phyloP scores from a whole-genome alignment of 1,140 invertebrate species.

The Teleogryllus occipitalis region DNA sequence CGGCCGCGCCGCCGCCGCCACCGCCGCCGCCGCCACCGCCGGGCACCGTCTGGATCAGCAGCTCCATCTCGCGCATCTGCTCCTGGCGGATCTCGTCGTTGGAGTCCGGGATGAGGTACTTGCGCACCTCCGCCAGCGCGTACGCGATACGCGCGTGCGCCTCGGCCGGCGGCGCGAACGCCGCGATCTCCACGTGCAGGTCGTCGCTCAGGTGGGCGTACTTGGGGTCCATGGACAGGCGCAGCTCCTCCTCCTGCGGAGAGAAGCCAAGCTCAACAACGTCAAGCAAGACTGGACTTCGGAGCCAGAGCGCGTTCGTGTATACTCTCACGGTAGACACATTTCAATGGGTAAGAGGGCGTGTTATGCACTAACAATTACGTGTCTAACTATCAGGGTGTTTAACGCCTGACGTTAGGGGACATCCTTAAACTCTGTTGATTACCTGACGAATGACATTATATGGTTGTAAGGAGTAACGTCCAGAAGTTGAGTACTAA shows the following conservation, averaged over 20 bases:
- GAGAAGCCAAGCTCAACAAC: background rate
- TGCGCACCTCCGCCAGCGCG: constrained; percentile 72
- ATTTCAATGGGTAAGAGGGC: background rate
- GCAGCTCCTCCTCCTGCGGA: constrained; percentile 79
- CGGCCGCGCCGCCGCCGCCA: background rate
- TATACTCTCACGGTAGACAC: background rate
- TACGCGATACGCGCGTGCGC: constrained; percentile 85
- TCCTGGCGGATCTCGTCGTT: constrained; percentile 74
- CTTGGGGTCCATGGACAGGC: constrained; percentile 80
- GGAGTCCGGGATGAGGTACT: constrained; percentile 58
- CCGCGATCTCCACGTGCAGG: constrained; percentile 86
- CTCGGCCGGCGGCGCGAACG: constrained; percentile 80
- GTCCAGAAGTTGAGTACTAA: no score
- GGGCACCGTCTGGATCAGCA: constrained; percentile 32
- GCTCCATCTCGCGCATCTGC: constrained; percentile 63
- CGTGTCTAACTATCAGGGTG: no score
- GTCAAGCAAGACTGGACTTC: background rate
- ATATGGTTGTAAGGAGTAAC: no score
- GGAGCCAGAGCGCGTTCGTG: background rate
- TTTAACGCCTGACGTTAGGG: no score
- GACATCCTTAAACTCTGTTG: no score
- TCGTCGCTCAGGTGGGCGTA: constrained; percentile 88
- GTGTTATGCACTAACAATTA: background rate
- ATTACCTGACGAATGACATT: no score
- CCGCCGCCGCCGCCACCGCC: constrained; percentile 2